Evolutionary conservation across 2,113 vertebrate species (phyloP).

Genomic region (Alectura lathami): DNA sequence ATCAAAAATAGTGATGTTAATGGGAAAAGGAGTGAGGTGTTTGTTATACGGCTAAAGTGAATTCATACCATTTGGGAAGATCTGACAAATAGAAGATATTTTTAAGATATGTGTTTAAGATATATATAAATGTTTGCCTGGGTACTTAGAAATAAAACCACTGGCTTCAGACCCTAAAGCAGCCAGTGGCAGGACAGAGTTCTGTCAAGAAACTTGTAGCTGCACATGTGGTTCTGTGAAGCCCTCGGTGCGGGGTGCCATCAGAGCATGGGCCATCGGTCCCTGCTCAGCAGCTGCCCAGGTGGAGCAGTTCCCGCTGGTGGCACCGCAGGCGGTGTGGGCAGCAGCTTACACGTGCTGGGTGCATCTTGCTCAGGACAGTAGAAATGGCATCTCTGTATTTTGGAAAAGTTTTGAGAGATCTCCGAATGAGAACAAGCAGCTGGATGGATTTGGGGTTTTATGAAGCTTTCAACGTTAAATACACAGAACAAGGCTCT

Average conservation of each 20-base stretch:
- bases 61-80: neutral
- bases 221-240: neutral
- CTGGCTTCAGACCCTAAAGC: neutral
- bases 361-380: neutral
- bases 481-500: neutral
- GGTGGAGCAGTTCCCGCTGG: neutral
- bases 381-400: neutral
- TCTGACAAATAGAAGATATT: neutral
- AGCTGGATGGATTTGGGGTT: neutral
- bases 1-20: neutral
- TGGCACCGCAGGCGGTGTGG: rapidly evolving
- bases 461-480: neutral
- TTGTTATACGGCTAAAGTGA: neutral
- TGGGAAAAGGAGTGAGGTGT: neutral
- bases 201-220: neutral
- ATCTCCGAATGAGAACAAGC: neutral
- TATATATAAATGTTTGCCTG: neutral
- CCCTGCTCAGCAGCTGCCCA: neutral
- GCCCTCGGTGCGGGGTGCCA: no score
- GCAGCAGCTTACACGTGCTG: neutral
- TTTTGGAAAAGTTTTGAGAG: neutral
- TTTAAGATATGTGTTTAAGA: neutral
- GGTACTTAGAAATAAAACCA: neutral
- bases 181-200: neutral
- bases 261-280: neutral